Base-by-base conservation (phyloP, 2,113 vertebrate genomes). In the Ranitomeya variabilis region DNA sequence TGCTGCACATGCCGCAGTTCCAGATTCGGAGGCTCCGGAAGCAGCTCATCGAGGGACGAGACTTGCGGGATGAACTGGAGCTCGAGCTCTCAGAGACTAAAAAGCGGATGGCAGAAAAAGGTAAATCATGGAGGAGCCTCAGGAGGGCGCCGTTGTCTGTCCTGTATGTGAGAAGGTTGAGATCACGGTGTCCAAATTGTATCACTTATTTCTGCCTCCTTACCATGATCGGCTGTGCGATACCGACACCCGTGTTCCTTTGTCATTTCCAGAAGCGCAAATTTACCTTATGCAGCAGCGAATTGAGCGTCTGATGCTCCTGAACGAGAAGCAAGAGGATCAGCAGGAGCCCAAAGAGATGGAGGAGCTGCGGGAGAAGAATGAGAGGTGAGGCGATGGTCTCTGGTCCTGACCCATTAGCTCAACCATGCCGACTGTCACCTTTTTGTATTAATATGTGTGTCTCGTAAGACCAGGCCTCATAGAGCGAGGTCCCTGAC, bases 1-100 rank as follows among this genome's bases (percentile, higher is more conserved):
- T 99, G 80, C 94, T 99, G 93, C 97, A 96, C 91, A 98, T 97
- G 0, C 97, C 97, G 0, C 96, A 97, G 84, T 98, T 98, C 79
- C 97, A 97, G 93, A 88, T 98, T 90, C 95, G 96, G 11, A 94
- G 95, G 15, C 89, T 98, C 89, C 95, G 95, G 90, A 95, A 96
- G 87, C 95, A 96, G 90, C 91, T 98, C 89, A 93, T 93, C 0
- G 92, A 93, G 0, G 96, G 97, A 89, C 90, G 95, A 7, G 96
- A 95, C 21, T 96, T 95, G 84, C 92, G 94, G 80, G 97, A 97
- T 1, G 93, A 94, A 19, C 91, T 99, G 91, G 97, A 97, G 90
- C 92, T 92, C 60, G 97, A 99, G 90, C 83, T 98, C 87, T 91
- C 94, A 0, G 92, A 92, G 93, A 95, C 91, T 26, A 90, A 94